Evolutionary conservation across 2,113 vertebrate species (phyloP).

Genomic region (Microcebus lehilahytsara): DNA sequence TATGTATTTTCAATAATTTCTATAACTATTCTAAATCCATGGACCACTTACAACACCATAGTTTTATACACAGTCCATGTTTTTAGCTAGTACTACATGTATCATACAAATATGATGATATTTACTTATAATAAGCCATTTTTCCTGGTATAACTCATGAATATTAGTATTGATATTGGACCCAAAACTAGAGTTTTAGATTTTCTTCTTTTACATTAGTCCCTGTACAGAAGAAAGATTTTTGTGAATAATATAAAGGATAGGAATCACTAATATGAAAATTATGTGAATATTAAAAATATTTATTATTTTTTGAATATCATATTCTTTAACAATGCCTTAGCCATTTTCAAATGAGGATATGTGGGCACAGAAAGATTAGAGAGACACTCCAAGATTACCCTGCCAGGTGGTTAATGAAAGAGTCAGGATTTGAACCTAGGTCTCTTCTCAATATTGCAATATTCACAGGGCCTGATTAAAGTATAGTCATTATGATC

Average conservation of each 20-base stretch:
- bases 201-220: not conserved
- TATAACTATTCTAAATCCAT: not conserved
- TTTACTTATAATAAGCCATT: not conserved
- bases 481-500: not conserved
- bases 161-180: not conserved
- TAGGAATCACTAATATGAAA: not conserved
- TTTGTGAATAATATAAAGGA: not conserved
- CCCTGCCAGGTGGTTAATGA: not conserved
- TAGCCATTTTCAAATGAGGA: not conserved
- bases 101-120: not conserved
- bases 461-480: not conserved
- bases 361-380: not conserved
- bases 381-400: not conserved
- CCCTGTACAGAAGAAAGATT: not conserved
- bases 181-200: not conserved
- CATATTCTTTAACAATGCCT: not conserved
- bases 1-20: not conserved
- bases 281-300: not conserved
- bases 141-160: not conserved
- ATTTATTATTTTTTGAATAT: not conserved
- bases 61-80: not conserved
- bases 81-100: not conserved
- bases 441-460: not conserved
- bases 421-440: not conserved
- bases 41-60: not conserved